Conservation (phyloP, 2,113 vertebrate species). For the Camelus dromedarius region DNA sequence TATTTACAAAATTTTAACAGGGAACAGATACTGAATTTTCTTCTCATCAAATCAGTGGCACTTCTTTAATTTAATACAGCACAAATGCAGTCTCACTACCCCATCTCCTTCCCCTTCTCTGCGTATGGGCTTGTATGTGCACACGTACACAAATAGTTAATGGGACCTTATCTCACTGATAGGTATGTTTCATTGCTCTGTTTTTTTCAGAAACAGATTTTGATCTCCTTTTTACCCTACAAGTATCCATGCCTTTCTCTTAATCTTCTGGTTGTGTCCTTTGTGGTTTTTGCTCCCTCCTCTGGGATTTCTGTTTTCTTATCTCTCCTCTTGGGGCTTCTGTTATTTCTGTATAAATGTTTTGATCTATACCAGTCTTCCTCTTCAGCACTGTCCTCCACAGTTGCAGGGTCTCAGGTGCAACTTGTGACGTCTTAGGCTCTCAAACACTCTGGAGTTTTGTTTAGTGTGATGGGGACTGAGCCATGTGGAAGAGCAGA, state of each 20-base stretch:
- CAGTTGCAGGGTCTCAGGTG: neutral
- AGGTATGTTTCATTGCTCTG: neutral
- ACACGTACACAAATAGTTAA: neutral
- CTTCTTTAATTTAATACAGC: neutral
- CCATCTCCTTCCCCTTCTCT: neutral
- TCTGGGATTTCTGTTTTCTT: neutral
- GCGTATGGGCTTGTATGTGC: neutral
- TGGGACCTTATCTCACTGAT: neutral
- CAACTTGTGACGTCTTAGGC: neutral
- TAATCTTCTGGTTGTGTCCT: neutral
- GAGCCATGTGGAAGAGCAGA: neutral
- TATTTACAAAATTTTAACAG: constrained; percentile 61
- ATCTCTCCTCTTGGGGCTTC: neutral
- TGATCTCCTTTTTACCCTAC: neutral
- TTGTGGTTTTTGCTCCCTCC: neutral
- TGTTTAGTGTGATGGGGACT: neutral
- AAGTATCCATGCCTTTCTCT: neutral
- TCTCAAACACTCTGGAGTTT: neutral
- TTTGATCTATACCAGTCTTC: neutral
- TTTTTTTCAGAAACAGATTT: constrained; percentile 14
- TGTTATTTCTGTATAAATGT: neutral
- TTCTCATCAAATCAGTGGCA: neutral
- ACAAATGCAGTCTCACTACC: neutral
- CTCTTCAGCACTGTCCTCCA: neutral
- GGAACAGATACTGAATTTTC: neutral